phyloP scores from a whole-genome alignment of 2,888 invertebrate species.

The Xanthorhoe designata region DNA sequence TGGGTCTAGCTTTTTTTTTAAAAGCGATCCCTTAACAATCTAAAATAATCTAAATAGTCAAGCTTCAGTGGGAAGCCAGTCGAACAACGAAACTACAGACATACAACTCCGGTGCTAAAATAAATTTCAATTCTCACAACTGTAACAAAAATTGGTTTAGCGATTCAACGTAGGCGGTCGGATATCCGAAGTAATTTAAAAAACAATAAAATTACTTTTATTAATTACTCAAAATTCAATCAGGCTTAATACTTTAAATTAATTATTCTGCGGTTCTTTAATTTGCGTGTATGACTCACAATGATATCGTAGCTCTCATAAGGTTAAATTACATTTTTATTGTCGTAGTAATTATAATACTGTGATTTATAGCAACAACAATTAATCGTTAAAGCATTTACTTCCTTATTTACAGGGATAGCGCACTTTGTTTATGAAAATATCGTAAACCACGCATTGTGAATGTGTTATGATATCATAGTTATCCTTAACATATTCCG shows the following conservation, averaged over 20 bases:
- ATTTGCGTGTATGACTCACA: conserved; percentile 19
- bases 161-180: neutral
- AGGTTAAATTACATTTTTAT: conserved; percentile 34
- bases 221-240: neutral
- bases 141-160: no score
- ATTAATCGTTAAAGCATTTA: conserved; percentile 9
- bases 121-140: no score
- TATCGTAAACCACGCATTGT: neutral
- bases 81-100: no score
- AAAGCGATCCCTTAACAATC: no score
- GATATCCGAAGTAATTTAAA: neutral
- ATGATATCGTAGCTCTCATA: conserved; percentile 23
- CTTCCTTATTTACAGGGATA: conserved; percentile 2
- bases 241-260: neutral
- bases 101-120: no score
- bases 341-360: conserved; percentile 32
- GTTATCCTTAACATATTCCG: neutral
- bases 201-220: neutral
- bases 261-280: neutral
- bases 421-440: neutral
- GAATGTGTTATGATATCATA: neutral
- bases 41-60: no score
- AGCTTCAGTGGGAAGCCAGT: no score
- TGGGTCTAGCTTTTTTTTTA: no score
- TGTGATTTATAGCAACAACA: conserved; percentile 19